A percentile compares a stretch with the other conserved stretches of the same genome.
phyloP scores from a whole-genome alignment of 2,113 vertebrate genomes.

The Pseudorhombus dupliciocellatus region DNA sequence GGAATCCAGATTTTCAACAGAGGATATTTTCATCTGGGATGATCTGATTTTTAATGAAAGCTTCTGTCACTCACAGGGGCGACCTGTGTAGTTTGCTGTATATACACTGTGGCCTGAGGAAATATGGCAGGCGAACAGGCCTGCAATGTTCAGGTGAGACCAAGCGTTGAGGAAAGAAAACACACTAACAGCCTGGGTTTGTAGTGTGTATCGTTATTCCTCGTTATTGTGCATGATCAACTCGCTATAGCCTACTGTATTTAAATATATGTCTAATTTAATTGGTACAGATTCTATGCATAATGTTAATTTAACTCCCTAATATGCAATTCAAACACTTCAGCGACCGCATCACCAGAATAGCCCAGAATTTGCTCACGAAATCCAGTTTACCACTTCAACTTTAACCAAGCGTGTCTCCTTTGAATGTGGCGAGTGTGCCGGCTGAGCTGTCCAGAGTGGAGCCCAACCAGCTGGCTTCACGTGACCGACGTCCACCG shows the following conservation, averaged over 20 bases:
- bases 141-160: conserved; percentile 67
- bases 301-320: not conserved
- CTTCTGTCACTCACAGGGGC: conserved; percentile 74
- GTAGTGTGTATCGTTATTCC: not conserved
- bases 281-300: not conserved
- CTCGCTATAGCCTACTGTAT: not conserved
- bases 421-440: conserved; percentile 59
- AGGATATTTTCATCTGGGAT: conserved; percentile 77
- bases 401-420: conserved; percentile 29
- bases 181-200: not conserved
- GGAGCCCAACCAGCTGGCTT: conserved; percentile 56
- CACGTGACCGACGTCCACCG: conserved; percentile 70
- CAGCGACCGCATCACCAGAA: conserved; percentile 22
- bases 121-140: conserved; percentile 68
- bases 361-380: conserved; percentile 19
- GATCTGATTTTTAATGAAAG: conserved; percentile 81
- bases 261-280: not conserved
- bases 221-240: not conserved
- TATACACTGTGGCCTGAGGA: conserved; percentile 60
- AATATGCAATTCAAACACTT: conserved; percentile 19
- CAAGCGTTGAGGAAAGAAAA: conserved; percentile 34
- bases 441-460: conserved; percentile 61
- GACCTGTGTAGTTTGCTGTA: conserved; percentile 71
- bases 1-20: conserved; percentile 74
- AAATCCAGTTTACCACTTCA: conserved; percentile 43